These are phyloP conservation scores for Lepidurus arcticus DNA, from an alignment of 1,140 invertebrate species.

Conservation along the genomic window DNA sequence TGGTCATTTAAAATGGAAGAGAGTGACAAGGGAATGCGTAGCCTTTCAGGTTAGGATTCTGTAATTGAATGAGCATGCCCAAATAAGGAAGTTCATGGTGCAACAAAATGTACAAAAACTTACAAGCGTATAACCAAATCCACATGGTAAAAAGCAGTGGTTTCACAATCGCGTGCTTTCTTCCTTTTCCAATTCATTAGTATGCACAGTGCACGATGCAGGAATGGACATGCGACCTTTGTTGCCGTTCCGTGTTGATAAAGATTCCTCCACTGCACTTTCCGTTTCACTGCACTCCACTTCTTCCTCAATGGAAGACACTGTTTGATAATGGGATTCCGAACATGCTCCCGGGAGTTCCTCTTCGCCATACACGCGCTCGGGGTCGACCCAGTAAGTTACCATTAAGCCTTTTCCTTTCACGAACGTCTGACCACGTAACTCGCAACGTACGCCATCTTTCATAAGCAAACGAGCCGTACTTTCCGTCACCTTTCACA, in stretches of 20 bases:
- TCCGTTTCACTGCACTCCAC: neutral
- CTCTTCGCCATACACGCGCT: neutral
- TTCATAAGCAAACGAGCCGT: constrained; percentile 63
- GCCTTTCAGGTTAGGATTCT: neutral
- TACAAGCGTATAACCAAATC: neutral
- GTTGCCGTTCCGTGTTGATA: neutral
- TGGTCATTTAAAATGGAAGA: neutral
- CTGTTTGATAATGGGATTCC: neutral
- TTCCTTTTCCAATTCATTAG: neutral
- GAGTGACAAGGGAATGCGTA: neutral
- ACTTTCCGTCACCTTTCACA: constrained; percentile 59
- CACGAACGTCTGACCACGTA: constrained; percentile 62
- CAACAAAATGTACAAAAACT: neutral
- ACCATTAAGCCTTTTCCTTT: constrained; percentile 65
- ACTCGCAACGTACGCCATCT: constrained; percentile 60
- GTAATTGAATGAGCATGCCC: constrained; percentile 19
- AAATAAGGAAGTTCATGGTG: neutral
- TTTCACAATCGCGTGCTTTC: constrained; percentile 3
- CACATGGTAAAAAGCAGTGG: neutral
- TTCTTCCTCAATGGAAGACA: neutral
- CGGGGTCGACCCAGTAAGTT: constrained; percentile 37
- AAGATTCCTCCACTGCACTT: neutral
- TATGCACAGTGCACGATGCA: neutral
- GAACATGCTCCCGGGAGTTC: neutral
- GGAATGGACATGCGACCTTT: constrained; percentile 6